Conservation (phyloP, 37 sponge, comb jelly and placozoan species). For the Bolinopsis microptera region DNA sequence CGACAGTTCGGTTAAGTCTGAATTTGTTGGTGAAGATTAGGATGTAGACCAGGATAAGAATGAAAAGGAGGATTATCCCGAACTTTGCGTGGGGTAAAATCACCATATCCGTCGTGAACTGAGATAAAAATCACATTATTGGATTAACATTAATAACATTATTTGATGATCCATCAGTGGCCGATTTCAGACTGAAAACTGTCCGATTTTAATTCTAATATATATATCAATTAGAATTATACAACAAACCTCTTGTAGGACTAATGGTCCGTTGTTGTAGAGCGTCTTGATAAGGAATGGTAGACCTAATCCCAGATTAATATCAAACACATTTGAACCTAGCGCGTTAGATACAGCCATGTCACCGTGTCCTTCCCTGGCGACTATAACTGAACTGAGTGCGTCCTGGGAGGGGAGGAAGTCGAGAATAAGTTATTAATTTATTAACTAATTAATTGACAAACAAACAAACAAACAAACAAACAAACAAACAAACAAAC, state of each 20-base stretch:
- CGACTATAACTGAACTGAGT: constrained; percentile 83
- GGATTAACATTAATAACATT: background rate
- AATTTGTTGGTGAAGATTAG: constrained; percentile 70
- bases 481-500: no score
- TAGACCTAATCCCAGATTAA: constrained; percentile 79
- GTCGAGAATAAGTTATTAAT: no score
- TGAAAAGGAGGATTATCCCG: constrained; percentile 75
- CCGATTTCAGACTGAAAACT: background rate
- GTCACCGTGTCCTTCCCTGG: constrained; percentile 88
- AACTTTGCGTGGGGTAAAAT: constrained; percentile 79
- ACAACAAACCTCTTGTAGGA: constrained; percentile 60
- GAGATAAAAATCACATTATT: constrained; percentile 56
- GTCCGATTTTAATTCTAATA: no score
- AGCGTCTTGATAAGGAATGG: constrained; percentile 76
- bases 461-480: no score
- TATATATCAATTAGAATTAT: no score
- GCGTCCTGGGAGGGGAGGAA: constrained; percentile 71
- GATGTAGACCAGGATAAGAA: constrained; percentile 63
- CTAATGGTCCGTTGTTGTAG: constrained; percentile 68
- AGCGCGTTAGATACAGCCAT: constrained; percentile 93
- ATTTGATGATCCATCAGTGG: no score
- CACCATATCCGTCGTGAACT: constrained; percentile 16
- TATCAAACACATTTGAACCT: constrained; percentile 89
- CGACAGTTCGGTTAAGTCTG: constrained; percentile 77
- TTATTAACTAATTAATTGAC: no score